phyloP scores from a whole-genome alignment of 1,140 invertebrate species.

The Drosophila aff. region DNA sequence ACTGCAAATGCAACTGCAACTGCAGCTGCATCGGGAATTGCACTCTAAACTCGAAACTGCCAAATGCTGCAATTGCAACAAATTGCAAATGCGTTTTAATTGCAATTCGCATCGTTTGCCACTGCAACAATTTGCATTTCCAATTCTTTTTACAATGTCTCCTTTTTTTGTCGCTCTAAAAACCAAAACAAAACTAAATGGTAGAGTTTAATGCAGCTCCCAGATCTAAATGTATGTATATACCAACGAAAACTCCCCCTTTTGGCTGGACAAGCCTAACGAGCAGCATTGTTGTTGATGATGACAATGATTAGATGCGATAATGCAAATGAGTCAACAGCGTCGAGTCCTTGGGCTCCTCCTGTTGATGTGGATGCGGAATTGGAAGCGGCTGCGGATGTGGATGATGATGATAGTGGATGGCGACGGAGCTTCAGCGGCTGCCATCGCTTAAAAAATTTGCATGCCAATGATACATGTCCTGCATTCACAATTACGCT shows the following conservation, averaged over 20 bases:
- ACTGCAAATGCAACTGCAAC: background rate
- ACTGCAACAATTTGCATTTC: conserved; percentile 51
- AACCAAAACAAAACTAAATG: conserved; percentile 64
- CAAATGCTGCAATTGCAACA: conserved; percentile 56
- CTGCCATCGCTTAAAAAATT: conserved; percentile 55
- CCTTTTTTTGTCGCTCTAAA: conserved; percentile 20
- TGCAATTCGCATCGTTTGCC: conserved; percentile 56
- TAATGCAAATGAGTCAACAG: conserved; percentile 80
- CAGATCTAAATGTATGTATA: background rate
- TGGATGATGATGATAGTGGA: conserved; percentile 18
- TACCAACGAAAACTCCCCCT: background rate
- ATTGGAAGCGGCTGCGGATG: conserved; percentile 1
- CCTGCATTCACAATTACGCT: conserved; percentile 17
- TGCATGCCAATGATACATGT: conserved; percentile 77
- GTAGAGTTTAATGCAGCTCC: conserved; percentile 26
- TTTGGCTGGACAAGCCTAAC: conserved; percentile 60
- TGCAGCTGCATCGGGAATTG: conserved; percentile 25
- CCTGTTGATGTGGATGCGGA: conserved; percentile 16
- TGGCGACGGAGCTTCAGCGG: conserved; percentile 3
- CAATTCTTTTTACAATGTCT: conserved; percentile 24
- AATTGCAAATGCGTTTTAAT: conserved; percentile 77
- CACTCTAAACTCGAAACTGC: conserved; percentile 49
- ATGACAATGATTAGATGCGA: conserved; percentile 84
- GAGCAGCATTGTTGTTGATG: conserved; percentile 81
- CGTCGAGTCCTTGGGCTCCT: conserved; percentile 21